These are phyloP conservation scores for Tichodroma muraria DNA, from an alignment of 2,113 vertebrate species.

Conservation along the genomic window DNA sequence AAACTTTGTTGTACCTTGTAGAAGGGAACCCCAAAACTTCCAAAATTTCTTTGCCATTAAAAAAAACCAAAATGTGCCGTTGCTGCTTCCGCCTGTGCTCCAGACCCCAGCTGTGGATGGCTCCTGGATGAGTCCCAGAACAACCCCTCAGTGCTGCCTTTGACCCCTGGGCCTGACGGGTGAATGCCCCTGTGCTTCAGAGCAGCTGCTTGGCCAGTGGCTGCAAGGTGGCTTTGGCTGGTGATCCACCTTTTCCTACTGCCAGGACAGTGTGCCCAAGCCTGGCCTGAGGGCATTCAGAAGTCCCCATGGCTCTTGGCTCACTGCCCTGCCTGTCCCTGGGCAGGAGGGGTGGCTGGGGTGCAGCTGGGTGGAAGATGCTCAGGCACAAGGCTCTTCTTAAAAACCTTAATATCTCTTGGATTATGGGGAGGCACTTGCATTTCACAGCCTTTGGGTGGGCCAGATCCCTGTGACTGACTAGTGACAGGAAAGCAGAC, in stretches of 20 bases:
- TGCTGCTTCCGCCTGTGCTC: neutral
- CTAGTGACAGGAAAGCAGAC: neutral
- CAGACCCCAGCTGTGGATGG: neutral
- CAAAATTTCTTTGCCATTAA: neutral
- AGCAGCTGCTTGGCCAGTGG: neutral
- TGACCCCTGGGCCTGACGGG: fast-evolving
- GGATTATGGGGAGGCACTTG: fast-evolving
- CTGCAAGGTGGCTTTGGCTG: neutral
- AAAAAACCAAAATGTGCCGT: fast-evolving
- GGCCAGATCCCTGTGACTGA: neutral
- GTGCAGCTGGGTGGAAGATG: neutral
- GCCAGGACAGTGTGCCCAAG: neutral
- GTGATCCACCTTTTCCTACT: neutral
- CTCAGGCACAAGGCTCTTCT: neutral
- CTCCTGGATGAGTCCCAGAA: neutral
- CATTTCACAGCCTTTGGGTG: neutral
- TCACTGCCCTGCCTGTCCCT: neutral
- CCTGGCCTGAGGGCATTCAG: neutral
- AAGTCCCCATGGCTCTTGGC: fast-evolving
- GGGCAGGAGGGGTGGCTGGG: neutral
- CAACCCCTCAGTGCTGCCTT: neutral
- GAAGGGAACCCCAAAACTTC: neutral
- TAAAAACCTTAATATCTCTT: neutral
- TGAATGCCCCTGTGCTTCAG: neutral
- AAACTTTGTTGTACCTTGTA: neutral